Percentiles rank a stretch among this genome's conserved stretches.
These are phyloP conservation scores for Neria commutata DNA, from an alignment of 2,888 invertebrate species.

Conservation along the genomic window DNA sequence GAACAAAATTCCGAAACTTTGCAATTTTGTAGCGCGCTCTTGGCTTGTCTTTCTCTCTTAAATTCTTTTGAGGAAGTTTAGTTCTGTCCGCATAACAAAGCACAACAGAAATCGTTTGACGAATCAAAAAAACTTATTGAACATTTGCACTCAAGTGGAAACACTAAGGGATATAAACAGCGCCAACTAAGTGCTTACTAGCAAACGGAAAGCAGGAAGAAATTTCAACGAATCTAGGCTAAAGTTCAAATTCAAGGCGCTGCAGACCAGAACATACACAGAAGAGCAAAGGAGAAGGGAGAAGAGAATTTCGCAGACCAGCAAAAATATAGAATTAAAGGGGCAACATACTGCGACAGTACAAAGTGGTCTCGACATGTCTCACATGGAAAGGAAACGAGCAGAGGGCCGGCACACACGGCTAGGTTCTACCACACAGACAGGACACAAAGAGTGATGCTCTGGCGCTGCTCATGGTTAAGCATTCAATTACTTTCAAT, in stretches of 20 bases:
- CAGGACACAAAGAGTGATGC: background rate
- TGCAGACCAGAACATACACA: background rate
- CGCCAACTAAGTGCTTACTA: background rate
- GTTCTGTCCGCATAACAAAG: background rate
- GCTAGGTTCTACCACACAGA: too few species aligned
- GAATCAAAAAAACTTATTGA: background rate
- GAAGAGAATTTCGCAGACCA: background rate
- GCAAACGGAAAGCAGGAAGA: background rate
- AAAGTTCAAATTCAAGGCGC: background rate
- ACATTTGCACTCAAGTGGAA: background rate
- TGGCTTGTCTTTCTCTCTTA: too few species aligned
- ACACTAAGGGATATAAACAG: background rate
- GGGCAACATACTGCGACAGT: background rate
- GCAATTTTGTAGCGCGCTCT: too few species aligned
- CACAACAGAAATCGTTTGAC: background rate
- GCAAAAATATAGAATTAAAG: too few species aligned
- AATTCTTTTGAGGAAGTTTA: background rate
- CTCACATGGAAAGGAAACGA: too few species aligned
- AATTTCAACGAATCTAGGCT: background rate
- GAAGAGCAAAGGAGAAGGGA: background rate
- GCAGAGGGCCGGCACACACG: too few species aligned
- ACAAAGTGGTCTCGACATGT: too few species aligned
- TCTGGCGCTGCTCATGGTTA: conserved; percentile 25
- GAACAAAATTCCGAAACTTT: too few species aligned
- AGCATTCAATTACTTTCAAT: conserved; percentile 50